Percentiles rank a stretch among this genome's conserved stretches.
These are phyloP conservation scores for Himalopsyche japonica DNA, from an alignment of 2,888 invertebrate species.

Conservation along the genomic window DNA sequence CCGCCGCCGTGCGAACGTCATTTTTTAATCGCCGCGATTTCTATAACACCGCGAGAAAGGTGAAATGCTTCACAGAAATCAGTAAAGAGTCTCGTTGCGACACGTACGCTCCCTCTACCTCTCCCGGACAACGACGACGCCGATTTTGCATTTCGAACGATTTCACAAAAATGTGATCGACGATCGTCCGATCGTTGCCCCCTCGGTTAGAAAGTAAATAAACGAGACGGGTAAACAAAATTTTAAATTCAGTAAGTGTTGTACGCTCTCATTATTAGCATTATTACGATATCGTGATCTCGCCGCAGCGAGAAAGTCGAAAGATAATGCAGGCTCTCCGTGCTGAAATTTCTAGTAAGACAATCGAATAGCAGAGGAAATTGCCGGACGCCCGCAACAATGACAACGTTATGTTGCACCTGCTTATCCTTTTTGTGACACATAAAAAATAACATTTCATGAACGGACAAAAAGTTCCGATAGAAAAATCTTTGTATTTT, in stretches of 20 bases:
- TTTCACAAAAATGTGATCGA: slow-evolving; percentile 29
- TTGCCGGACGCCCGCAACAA: neutral
- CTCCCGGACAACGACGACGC: slow-evolving; percentile 48
- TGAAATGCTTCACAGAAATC: slow-evolving; percentile 54
- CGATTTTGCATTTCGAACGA: slow-evolving; percentile 26
- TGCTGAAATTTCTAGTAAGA: neutral
- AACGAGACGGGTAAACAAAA: neutral
- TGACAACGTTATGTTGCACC: neutral
- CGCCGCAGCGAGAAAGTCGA: neutral
- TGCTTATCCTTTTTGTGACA: neutral
- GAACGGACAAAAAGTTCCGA: neutral
- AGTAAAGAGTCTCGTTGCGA: slow-evolving; percentile 49
- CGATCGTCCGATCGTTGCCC: slow-evolving; percentile 29
- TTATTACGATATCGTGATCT: slow-evolving; percentile 1
- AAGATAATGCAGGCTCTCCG: neutral
- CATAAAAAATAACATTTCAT: neutral
- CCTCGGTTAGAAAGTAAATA: slow-evolving; percentile 31
- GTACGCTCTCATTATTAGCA: neutral
- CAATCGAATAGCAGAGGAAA: neutral
- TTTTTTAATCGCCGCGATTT: neutral
- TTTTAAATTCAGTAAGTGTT: neutral
- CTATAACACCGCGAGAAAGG: slow-evolving; percentile 30
- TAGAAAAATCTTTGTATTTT: neutral
- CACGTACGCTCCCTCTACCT: slow-evolving; percentile 45
- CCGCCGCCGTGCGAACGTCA: slow-evolving; percentile 46